Base-by-base conservation (phyloP, 2,888 invertebrate species). In the Cordilura impudica region DNA sequence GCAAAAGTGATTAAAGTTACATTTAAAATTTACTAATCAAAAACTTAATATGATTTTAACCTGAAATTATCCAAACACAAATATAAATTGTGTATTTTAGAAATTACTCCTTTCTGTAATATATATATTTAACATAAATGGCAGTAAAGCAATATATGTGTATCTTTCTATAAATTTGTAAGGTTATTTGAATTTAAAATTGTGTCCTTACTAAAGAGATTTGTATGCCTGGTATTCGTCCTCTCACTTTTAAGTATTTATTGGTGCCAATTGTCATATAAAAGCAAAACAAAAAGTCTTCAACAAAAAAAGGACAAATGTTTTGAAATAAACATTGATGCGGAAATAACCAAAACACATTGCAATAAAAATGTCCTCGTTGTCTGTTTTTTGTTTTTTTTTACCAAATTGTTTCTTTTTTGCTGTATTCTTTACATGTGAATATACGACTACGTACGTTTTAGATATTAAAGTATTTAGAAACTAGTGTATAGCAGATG, bases 321-420 rank as follows among this genome's bases (percentile, higher is more conserved):
- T 77, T 71, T 61, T 58, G 60, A 54, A 71, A 76, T 66, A 76
- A 66, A 71, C 60, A 71, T 60, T 71, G 66, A 77, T 60, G 66
- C 71, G 71, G 65, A 77, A 77, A 71, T 60, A 71, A 54, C 77
- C 66, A 71, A 71, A 71, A 77, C 65, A 71, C 70, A 71, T 65
- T 65, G 70, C 70, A 66, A 71, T 66, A 71, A 66, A 77, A 77
- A 66, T 71, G 45, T 65, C 60, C 60, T 66, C 39, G 51, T 61
- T 61, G 16, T 14, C 4, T 6, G 39, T 10, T 54, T 67, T 45
- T 21, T 47, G 23, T 21, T 58, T 18, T 23, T 47, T 53, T 35
- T 35, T 14, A 18, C 23, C 39, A 60, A 53, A 43, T 29, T 18
- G 35, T 53, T n/a, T n/a, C 31, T 10, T 76, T 49, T 58, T 47